A percentile compares a stretch with the other conserved stretches of the same genome.
Conservation (phyloP, 2,797 vertebrate genomes). For the Cygnus olor region DNA sequence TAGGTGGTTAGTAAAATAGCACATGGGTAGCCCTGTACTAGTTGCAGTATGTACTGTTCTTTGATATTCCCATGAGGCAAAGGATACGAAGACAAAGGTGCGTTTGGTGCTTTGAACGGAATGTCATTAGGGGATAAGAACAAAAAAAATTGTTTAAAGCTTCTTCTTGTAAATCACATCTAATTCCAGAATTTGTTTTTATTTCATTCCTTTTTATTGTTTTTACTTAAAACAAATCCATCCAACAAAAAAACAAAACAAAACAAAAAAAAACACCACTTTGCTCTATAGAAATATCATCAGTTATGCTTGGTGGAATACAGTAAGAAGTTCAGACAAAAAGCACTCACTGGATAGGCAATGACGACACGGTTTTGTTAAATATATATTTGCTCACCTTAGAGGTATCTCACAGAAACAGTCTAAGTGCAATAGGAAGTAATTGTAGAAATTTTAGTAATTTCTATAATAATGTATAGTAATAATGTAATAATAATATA, state of each 20-base stretch:
- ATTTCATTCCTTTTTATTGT: neutral
- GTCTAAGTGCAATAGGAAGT: neutral
- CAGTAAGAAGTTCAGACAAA: neutral
- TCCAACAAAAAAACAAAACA: neutral
- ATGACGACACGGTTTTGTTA: slow-evolving; percentile 12
- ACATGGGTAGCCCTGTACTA: fast-evolving
- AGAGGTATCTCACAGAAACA: slow-evolving; percentile 35
- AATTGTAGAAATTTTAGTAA: no score
- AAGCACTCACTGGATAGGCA: neutral
- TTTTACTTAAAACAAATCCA: neutral
- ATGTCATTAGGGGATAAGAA: neutral
- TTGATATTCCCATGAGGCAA: neutral
- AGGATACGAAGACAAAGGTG: neutral
- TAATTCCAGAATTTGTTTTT: neutral
- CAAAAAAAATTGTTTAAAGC: neutral
- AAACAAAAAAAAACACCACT: neutral
- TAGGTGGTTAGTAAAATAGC: neutral
- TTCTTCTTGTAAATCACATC: neutral
- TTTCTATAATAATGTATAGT: no score
- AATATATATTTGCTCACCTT: slow-evolving; percentile 50
- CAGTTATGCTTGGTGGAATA: neutral
- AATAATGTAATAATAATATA: no score
- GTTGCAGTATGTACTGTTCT: neutral
- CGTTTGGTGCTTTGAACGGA: neutral
- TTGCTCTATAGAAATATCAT: neutral